Percentiles rank a stretch among this genome's conserved stretches.
Conservation (phyloP, 2,797 vertebrate genomes). For the Scleropages formosus region DNA sequence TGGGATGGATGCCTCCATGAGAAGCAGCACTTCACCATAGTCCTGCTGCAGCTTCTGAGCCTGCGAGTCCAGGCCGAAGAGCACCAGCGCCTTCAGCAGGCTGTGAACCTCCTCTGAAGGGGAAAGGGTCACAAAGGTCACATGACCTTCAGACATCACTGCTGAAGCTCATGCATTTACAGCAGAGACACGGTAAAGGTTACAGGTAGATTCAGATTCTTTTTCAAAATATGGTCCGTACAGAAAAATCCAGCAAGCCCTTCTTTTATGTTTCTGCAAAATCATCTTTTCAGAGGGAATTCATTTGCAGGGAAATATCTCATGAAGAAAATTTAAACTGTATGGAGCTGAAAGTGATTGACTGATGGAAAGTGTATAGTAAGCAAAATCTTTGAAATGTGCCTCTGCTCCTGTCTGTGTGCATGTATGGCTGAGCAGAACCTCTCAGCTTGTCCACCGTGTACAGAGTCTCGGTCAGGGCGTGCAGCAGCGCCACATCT, state of each 20-base stretch:
- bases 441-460: slow-evolving; percentile 81
- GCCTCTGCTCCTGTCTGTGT: neutral
- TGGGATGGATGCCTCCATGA: slow-evolving; percentile 73
- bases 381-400: neutral
- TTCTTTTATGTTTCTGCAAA: too few species aligned
- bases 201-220: too few species aligned
- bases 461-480: slow-evolving; percentile 73
- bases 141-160: neutral
- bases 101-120: slow-evolving; percentile 78
- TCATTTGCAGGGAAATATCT: too few species aligned
- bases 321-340: too few species aligned
- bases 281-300: too few species aligned
- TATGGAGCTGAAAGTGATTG: too few species aligned
- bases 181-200: too few species aligned
- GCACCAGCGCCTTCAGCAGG: slow-evolving; percentile 84
- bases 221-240: too few species aligned
- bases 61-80: slow-evolving; percentile 82
- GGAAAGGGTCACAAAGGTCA: neutral
- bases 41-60: slow-evolving; percentile 77
- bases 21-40: slow-evolving; percentile 73
- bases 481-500: slow-evolving; percentile 82
- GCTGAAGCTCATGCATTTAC: too few species aligned
- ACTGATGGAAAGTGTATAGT: neutral
- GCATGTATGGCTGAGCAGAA: slow-evolving; percentile 41
- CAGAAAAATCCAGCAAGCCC: neutral